A percentile compares a stretch with the other conserved stretches of the same genome.
These are phyloP conservation scores for Troides helena DNA, from an alignment of 2,888 invertebrate genomes.

Conservation along the genomic window DNA sequence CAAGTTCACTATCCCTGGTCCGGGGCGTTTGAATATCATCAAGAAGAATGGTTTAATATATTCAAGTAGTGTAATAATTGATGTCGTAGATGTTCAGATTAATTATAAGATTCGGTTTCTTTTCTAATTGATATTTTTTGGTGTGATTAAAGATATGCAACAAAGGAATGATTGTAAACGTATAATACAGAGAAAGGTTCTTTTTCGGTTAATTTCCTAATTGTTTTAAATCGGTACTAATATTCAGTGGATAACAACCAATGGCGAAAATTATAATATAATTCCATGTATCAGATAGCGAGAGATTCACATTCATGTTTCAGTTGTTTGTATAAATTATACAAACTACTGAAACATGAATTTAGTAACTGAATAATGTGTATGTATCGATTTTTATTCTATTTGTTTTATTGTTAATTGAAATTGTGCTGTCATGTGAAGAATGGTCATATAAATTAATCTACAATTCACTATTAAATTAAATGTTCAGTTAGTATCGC, in stretches of 20 bases:
- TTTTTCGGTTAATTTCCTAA: not conserved
- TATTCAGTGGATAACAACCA: not conserved
- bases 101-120: not conserved
- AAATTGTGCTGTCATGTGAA: not conserved
- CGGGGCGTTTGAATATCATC: not conserved
- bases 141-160: not conserved
- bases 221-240: not conserved
- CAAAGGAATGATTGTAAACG: not conserved
- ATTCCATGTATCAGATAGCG: not conserved
- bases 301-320: too few species aligned
- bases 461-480: not conserved
- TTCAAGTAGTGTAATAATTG: constrained; percentile 1
- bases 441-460: not conserved
- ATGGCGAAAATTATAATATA: not conserved
- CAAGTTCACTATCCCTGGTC: not conserved
- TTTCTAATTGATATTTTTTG: not conserved
- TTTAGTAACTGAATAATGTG: not conserved
- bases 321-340: too few species aligned
- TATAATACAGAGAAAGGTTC: not conserved
- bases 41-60: not conserved
- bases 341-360: not conserved
- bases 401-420: not conserved
- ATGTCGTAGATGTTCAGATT: not conserved
- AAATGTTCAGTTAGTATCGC: not conserved
- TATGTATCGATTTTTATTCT: not conserved